These are phyloP conservation scores for Pseudococcus jackbeardsleyi DNA, from an alignment of 2,888 invertebrate species.

Conservation along the genomic window DNA sequence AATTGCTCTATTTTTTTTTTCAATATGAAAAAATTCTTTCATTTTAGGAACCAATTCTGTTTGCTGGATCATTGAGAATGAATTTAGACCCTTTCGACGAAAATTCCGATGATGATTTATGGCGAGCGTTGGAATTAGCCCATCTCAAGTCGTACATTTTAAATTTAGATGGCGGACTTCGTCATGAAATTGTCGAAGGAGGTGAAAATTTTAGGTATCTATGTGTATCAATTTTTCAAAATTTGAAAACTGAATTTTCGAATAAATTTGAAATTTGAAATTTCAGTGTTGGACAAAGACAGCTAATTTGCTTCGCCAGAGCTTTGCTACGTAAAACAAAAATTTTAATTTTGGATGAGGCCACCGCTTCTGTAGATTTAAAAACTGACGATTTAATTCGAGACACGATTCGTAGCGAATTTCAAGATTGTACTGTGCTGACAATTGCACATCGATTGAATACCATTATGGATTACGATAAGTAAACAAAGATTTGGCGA, in stretches of 20 bases:
- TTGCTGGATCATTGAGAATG: constrained; percentile 90
- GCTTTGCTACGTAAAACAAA: constrained; percentile 89
- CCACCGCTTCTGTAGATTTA: constrained; percentile 91
- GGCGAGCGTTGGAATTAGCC: constrained; percentile 89
- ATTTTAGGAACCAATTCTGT: constrained; percentile 89
- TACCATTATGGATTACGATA: constrained; percentile 91
- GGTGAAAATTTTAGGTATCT: constrained; percentile 81
- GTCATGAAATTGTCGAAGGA: constrained; percentile 89
- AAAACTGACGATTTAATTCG: constrained; percentile 92
- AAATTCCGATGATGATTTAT: constrained; percentile 86
- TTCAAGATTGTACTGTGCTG: constrained; percentile 87
- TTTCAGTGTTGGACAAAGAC: constrained; percentile 89
- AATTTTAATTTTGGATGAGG: constrained; percentile 87
- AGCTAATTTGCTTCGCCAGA: constrained; percentile 87
- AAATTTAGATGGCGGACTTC: constrained; percentile 81
- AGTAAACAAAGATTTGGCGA: constrained; percentile 68
- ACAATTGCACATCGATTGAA: constrained; percentile 94
- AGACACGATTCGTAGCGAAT: constrained; percentile 89
- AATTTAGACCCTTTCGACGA: constrained; percentile 92
- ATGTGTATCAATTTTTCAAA: background rate
- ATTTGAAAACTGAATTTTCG: background rate
- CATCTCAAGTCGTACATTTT: constrained; percentile 89
- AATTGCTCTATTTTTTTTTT: too few relatives aligned
- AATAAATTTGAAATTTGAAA: background rate
- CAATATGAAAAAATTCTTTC: too few relatives aligned